Evolutionary conservation across 2,113 vertebrate species (phyloP), one percentile per base, ranked within the genome.

Genomic region (Megaptera novaeangliae): DNA sequence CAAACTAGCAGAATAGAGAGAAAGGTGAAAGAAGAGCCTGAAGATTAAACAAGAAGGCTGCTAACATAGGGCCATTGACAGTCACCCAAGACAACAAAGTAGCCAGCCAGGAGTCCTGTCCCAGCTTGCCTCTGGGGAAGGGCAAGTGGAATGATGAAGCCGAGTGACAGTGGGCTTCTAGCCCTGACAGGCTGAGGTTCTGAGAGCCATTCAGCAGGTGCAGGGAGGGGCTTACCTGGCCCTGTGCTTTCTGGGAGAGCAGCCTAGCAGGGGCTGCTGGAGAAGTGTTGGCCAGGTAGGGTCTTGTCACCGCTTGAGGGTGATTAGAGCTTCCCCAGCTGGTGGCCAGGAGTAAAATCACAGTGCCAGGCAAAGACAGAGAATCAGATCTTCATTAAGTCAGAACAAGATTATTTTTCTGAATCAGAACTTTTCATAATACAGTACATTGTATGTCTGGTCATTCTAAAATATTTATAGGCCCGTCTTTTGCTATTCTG

Each of bases 261-360:
- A 3, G 23, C 39, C 14, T 27, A 8, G 3, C n/a, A 20, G 55
- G 59, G 46, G 4, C 31, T 83, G 21, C 36, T 27, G 11, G 10
- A 23, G 39, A 12, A n/a, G 57, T 21, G 11, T 29, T 55, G 83
- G 31, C 44, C 27, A 31, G 23, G 23, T 12, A 36, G 57, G 84
- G 46, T 9, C 52, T 55, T 3, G 6, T 85, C 8, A 36, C 44
- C 46, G 3, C 14, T 34, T 34, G 3, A 31, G 25, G 59, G 34
- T 52, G 44, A 52, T 36, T 74, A 66, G 96, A 46, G 84, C 94
- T 96, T 95, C 97, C 80, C 91, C 74, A 52, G 15, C 92, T 94
- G 97, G 95, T 85, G 1, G 13, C 39, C 21, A 2, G 55, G 34
- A 75, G 78, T 57, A 92, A 87, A 95, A 4, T 66, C 68, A n/a